A percentile compares a stretch with the other conserved stretches of the same genome.
These are phyloP conservation scores for Bovichtus variegatus DNA, from an alignment of 2,797 vertebrate genomes.

Conservation along the genomic window DNA sequence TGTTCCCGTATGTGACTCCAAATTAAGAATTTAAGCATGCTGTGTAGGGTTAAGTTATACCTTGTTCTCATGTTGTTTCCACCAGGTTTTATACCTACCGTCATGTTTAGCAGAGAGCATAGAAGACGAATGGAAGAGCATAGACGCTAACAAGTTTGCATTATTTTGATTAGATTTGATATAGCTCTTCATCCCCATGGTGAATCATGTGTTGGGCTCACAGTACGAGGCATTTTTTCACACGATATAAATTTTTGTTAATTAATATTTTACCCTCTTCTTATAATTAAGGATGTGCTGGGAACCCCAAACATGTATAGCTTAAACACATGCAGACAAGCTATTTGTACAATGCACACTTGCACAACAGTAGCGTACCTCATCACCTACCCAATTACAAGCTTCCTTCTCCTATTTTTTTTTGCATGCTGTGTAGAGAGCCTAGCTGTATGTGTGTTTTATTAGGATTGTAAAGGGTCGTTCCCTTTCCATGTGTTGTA, in stretches of 20 bases:
- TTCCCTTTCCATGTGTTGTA: constrained; percentile 49
- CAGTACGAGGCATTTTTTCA: background rate
- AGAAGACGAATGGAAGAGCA: background rate
- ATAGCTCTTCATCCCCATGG: background rate
- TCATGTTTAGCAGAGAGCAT: background rate
- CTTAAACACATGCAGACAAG: constrained; percentile 9
- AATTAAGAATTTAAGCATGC: background rate
- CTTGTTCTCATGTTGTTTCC: background rate
- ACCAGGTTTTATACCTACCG: background rate
- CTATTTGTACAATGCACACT: constrained; percentile 16
- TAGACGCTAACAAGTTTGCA: background rate
- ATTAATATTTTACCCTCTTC: background rate
- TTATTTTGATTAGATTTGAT: background rate
- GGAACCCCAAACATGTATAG: background rate
- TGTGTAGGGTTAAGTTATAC: background rate
- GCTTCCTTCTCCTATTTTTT: constrained; percentile 47
- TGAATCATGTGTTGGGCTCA: background rate
- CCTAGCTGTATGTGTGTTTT: constrained; percentile 13
- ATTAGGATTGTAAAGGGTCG: constrained; percentile 41
- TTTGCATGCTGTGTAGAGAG: constrained; percentile 43
- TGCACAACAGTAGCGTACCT: constrained; percentile 27
- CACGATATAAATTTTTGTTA: background rate
- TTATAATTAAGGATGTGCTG: background rate
- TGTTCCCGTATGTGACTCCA: background rate
- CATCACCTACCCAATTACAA: constrained; percentile 56